Evolutionary conservation across 2,113 vertebrate species (phyloP).

Genomic region (Origma solitaria): DNA sequence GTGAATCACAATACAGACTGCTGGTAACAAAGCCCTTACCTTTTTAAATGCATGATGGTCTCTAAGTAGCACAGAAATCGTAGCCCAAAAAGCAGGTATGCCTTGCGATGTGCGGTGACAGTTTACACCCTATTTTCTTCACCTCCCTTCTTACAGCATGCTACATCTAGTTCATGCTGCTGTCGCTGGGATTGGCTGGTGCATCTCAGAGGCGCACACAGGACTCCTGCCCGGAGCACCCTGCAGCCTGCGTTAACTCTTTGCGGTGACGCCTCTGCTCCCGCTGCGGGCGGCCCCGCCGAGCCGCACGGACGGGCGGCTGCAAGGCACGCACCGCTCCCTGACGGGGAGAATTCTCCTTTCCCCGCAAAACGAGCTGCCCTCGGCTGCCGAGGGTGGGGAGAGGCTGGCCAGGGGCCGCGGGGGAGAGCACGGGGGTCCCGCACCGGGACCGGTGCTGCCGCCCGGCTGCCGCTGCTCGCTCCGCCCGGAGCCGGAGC

Average conservation of each 20-base stretch:
- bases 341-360: not conserved
- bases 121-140: not conserved
- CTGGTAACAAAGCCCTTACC: conserved; percentile 47
- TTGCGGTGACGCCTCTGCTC: not conserved
- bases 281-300: not conserved
- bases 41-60: conserved; percentile 27
- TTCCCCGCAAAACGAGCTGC: not conserved
- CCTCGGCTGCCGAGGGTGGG: not conserved
- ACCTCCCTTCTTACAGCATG: not conserved
- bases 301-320: not conserved
- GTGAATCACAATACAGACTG: not conserved
- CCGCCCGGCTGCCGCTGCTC: not conserved
- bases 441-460: not conserved
- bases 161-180: not conserved
- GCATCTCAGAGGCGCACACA: not conserved
- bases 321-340: not conserved
- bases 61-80: not conserved
- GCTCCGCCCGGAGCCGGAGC: not conserved
- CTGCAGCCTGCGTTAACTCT: not conserved
- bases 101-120: not conserved
- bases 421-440: not conserved
- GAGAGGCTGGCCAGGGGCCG: not conserved
- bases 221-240: not conserved
- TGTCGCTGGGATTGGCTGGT: not conserved
- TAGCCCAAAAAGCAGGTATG: not conserved